Evolutionary conservation across 2,797 vertebrate species (phyloP).

Genomic region (Ctenosaura bakeri): DNA sequence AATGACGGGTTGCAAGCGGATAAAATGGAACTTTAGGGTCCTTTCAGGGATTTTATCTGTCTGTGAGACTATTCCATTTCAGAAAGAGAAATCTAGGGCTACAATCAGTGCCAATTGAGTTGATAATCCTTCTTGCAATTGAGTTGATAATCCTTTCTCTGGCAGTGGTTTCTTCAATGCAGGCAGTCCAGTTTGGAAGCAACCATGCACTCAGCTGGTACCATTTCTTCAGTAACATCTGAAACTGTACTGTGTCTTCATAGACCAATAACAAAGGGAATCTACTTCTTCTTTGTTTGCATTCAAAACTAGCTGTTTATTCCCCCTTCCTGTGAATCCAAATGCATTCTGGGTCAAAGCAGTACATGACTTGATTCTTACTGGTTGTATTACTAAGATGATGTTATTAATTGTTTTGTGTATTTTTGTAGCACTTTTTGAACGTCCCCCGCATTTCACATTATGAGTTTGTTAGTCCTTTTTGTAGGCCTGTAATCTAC

Average conservation of each 20-base stretch:
- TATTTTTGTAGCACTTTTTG: not conserved
- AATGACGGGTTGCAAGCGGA: not conserved
- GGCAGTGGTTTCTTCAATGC: not conserved
- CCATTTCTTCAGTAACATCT: not conserved
- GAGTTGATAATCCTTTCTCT: slow-evolving; percentile 6
- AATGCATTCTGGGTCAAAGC: not conserved
- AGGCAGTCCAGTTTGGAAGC: not conserved
- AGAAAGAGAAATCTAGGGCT: not conserved
- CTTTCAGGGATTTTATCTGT: not conserved
- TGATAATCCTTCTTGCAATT: not conserved
- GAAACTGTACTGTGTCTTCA: not conserved
- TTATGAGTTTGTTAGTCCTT: not conserved
- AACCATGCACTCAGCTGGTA: not conserved
- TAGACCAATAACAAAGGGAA: not conserved
- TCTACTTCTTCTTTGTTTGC: not conserved
- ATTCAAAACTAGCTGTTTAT: not conserved
- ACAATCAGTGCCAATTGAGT: not conserved
- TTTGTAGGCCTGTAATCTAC: not conserved
- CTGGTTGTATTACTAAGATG: not conserved
- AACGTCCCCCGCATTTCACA: not conserved
- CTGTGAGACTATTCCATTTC: not conserved
- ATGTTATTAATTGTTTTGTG: not conserved
- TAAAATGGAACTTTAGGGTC: not conserved
- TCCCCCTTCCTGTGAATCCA: not conserved
- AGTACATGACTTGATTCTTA: not conserved